Evolutionary conservation across 2,797 vertebrate genomes (phyloP), one percentile per base, ranked within the genome.

Genomic region (Ptychadena robeensis): DNA sequence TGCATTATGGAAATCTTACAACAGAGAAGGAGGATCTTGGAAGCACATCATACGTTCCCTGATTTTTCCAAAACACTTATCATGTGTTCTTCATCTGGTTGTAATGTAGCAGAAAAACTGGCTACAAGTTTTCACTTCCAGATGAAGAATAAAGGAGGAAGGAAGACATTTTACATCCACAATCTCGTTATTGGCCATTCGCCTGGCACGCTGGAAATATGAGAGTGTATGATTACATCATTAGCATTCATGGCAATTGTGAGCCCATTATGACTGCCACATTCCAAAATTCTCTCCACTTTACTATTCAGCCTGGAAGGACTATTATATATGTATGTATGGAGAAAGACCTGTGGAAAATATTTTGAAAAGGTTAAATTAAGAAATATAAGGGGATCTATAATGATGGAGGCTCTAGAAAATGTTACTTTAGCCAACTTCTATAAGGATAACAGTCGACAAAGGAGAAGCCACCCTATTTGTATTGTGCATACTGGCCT

Each of bases 81-180:
- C 82, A 73, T 80, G 77, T 80, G 82, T 84, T 80, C 79, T 27
- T 72, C 70, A 84, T 84, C 73, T 68, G 44, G 27, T 32, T 53
- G 34, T 73, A 79, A 79, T 79, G 76, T 25, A 68, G 69, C 77
- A 74, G 73, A 71, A 80, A 64, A 80, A 72, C 44, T 40, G 27
- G 76, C 65, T 74, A 34, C 48, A 69, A 32, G 28, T 37, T 69
- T 84, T 69, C 61, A 63, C 75, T 83, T 79, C 70, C 76, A 84
- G 82, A 84, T 79, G 64, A 63, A 44, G 44, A 59, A 71, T 25
- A 31, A 73, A 74, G 48, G 38, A 83, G 69, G 77, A 74, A 74
- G 69, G 63, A 35, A 61, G 73, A 74, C 64, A 61, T 68, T 78
- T 76, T 82, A 53, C 37, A 66, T 53, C 64, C 30, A 6, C 53